Evolutionary conservation across 2,888 invertebrate species (phyloP), one percentile per base, ranked within the genome.

Genomic region (Desoria tigrina): DNA sequence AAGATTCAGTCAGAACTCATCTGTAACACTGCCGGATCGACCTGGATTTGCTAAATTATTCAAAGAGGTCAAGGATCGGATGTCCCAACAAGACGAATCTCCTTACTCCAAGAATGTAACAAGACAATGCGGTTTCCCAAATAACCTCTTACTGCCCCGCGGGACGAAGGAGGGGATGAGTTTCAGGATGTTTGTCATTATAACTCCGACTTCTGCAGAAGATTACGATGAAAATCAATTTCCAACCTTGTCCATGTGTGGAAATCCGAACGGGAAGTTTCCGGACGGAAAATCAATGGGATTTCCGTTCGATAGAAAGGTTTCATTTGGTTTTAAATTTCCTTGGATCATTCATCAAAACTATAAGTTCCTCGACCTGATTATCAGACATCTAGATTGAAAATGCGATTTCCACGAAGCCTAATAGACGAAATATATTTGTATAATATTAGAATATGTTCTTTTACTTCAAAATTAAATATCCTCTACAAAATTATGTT

Each of bases 1-100:
- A 51, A 21, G 51, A 24, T 51, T 24, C 85, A 84, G 79, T 88
- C 89, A 53, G 79, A 87, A 90, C 58, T 87, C 86, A 81, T 82
- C 84, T 77, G 86, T 85, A 78, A 84, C 85, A 69, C 82, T 83
- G 56, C 82, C 84, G 60, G 89, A 90, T 79, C 84, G 51, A 6
- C 77, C 84, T 84, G 23, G 84, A 87, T 72, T 81, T 89, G 64
- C 84, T 84, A 82, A 84, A 86, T 26, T 51, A 24, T 21, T 51
- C 4, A 21, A 24, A 24, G 51, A 51, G 16, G 23, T 24, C 3
- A 23, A 51, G 26, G 45, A 45, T 4, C 9, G 9, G 4, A 9
- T 45, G 16, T 16, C 45, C 6, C 6, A 16, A 16, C 9, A 39
- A 39, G n/a, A n/a, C n/a, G n/a, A n/a, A n/a, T n/a, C n/a, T n/a